Evolutionary conservation across 2,797 vertebrate species (phyloP).

Genomic region (Megalops cyprinoides): DNA sequence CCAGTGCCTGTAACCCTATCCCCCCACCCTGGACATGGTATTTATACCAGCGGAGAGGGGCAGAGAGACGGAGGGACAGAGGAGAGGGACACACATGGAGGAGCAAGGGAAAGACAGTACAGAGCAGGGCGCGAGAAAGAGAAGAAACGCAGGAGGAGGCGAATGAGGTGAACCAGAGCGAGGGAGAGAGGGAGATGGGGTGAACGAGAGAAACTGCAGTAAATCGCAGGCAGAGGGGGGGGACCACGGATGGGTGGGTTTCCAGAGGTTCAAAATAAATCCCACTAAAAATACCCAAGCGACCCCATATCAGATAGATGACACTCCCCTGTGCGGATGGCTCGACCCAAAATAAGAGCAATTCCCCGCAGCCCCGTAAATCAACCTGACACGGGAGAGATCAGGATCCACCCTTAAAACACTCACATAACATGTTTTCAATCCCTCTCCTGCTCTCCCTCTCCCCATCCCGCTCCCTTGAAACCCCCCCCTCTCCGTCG

Average conservation of each 20-base stretch:
- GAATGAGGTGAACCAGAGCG: not conserved
- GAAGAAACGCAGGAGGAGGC: not conserved
- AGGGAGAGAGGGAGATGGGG: not conserved
- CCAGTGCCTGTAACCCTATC: conserved; percentile 65
- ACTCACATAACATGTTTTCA: conserved; percentile 10
- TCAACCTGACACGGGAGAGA: conserved; percentile 63
- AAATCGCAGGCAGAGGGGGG: conserved; percentile 4
- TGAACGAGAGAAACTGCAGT: not conserved
- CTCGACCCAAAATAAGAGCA: conserved; percentile 73
- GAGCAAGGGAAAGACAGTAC: not conserved
- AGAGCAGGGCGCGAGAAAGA: conserved; percentile 39
- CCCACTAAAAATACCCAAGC: conserved; percentile 63
- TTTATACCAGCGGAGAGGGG: conserved; percentile 66
- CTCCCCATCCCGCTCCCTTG: not conserved
- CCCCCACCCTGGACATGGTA: conserved; percentile 63
- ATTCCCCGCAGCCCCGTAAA: conserved; percentile 66
- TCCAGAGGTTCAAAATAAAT: conserved; percentile 56
- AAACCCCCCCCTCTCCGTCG: too few species aligned
- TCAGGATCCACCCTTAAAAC: conserved; percentile 13
- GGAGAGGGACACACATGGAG: not conserved
- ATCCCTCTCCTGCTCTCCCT: not conserved
- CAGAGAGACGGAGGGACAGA: not conserved
- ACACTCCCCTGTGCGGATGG: conserved; percentile 62
- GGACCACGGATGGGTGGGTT: conserved; percentile 19
- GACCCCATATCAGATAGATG: conserved; percentile 67